Percentiles rank a stretch among this genome's conserved stretches.
Evolutionary conservation across 2,888 invertebrate species (phyloP).

Genomic region (Hermaeophaga mercurialis): DNA sequence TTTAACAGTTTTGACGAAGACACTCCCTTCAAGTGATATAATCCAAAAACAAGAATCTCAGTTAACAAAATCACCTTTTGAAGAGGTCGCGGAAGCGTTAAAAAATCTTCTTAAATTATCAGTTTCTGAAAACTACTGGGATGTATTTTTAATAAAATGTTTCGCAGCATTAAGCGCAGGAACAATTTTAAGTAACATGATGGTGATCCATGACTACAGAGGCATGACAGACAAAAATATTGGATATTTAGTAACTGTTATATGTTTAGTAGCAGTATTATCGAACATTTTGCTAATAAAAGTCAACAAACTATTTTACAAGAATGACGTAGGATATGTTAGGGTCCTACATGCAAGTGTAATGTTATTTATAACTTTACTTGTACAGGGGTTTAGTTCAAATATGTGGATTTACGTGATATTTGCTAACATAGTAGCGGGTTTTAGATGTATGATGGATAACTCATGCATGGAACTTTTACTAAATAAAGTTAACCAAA

Average conservation of each 20-base stretch:
- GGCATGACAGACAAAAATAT: conserved; percentile 5
- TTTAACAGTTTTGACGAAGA: background rate
- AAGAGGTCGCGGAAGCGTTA: conserved; percentile 3
- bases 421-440: background rate
- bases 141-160: conserved; percentile 15
- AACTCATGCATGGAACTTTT: conserved; percentile 13
- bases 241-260: conserved; percentile 1
- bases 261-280: background rate
- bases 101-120: conserved; percentile 1
- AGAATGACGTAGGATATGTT: conserved; percentile 2
- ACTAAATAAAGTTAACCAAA: conserved; percentile 4
- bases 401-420: background rate
- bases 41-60: background rate
- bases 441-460: background rate
- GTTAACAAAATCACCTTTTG: background rate
- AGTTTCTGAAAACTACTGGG: conserved; percentile 11
- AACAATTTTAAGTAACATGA: background rate
- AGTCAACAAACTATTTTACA: conserved; percentile 11
- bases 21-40: background rate
- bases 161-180: conserved; percentile 6
- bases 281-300: background rate
- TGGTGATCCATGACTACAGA: background rate
- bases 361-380: background rate
- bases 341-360: background rate
- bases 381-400: background rate